Base-by-base conservation (phyloP, 2,888 invertebrate species). In the Neoitamus cyanurus region DNA sequence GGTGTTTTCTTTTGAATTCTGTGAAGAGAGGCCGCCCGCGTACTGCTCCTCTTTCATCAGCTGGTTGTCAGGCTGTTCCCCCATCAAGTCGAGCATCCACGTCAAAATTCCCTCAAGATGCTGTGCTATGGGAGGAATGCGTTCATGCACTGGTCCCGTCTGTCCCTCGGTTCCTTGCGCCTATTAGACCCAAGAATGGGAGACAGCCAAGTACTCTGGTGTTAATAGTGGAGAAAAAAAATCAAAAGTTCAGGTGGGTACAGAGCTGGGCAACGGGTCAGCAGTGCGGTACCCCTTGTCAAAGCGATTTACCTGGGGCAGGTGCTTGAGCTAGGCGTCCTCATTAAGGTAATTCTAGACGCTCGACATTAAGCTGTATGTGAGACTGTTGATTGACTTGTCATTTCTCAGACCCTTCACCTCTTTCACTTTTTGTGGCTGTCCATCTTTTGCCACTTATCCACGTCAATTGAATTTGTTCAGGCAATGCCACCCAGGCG, bases 291-390 rank as follows among this genome's bases (percentile, higher is more conserved):
- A 15, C 82, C 58, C 69, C 82, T 68, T 37, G 82, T 48, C 82
- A 68, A 31, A 69, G 37, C 30, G 20, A 25, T 31, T 37, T 15
- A 69, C 82, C 25, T 11, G 36, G 36, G 82, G 36, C 82, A 82
- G 82, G 82, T 82, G 82, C 37, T 37, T 82, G 31, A 69, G n/a
- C 42, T 42, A 15, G 28, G 69, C 2, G 69, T 30, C 69, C 82
- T 82, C 70, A 82, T 82, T 82, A 82, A 82, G 25, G 82, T 82
- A 82, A 82, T 82, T 69, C 69, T 69, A 82, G 69, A 69, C 28
- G 68, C 69, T 69, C 11, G 13, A 25, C 25, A 13, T 20, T 28
- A 48, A 28, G 48, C 31, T 42, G 77, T 58, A 69, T 69, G 68
- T 69, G 69, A 69, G 82, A 9, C n/a, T 69, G 82, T 69, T 82